Evolutionary conservation across 2,888 invertebrate genomes (phyloP).

Genomic region (Acheta domesticus): DNA sequence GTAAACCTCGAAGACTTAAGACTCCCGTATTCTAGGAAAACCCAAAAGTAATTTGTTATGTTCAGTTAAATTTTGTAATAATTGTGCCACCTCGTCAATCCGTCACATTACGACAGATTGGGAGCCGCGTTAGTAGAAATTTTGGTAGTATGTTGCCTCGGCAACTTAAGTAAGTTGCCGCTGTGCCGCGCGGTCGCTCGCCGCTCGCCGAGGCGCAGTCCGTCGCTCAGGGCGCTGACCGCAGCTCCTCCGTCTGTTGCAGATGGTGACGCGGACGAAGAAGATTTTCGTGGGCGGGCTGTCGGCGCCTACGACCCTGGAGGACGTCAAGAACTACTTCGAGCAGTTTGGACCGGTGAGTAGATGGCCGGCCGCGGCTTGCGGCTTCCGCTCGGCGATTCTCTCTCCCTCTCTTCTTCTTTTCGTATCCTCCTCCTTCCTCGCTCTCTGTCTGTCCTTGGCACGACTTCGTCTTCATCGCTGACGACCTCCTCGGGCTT

Average conservation of each 20-base stretch:
- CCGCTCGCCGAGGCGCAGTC: background rate
- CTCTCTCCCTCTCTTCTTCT: conserved; percentile 31
- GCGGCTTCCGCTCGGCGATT: background rate
- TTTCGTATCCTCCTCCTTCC: conserved; percentile 22
- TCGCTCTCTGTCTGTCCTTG: conserved; percentile 18
- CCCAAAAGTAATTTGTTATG: too few relatives aligned
- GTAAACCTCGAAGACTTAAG: too few relatives aligned
- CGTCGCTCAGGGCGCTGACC: background rate
- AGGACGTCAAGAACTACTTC: conserved; percentile 99
- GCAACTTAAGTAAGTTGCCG: too few relatives aligned
- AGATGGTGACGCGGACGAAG: conserved; percentile 99
- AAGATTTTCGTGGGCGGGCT: conserved; percentile 99
- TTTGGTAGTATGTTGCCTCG: too few relatives aligned
- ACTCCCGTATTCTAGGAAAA: too few relatives aligned
- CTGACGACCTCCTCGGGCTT: too few relatives aligned
- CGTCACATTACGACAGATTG: too few relatives aligned
- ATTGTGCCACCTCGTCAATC: too few relatives aligned
- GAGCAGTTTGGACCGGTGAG: conserved; percentile 99
- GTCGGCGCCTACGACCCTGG: conserved; percentile 98
- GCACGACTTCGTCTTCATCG: too few relatives aligned
- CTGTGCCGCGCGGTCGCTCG: background rate
- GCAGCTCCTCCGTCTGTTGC: conserved; percentile 51
- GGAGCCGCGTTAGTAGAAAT: too few relatives aligned
- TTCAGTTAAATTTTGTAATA: too few relatives aligned
- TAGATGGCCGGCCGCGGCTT: conserved; percentile 39